Percentiles rank a stretch among this genome's conserved stretches.
These are phyloP conservation scores for Sycophaga agraensis DNA, from an alignment of 1,140 invertebrate species.

Conservation along the genomic window DNA sequence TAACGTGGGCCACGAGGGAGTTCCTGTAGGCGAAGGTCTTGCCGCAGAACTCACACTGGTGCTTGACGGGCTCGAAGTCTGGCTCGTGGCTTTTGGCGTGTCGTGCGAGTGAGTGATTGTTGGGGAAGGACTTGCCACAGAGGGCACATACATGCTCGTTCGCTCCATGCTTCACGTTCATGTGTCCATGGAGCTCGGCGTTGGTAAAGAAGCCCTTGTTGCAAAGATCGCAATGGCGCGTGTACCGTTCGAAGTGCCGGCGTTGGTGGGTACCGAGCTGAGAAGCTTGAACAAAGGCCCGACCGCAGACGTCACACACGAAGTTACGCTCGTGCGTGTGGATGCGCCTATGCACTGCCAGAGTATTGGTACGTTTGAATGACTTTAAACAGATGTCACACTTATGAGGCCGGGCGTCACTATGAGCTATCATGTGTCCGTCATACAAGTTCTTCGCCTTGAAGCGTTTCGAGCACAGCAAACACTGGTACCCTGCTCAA, in stretches of 20 bases:
- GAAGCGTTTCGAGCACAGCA: slow-evolving; percentile 55
- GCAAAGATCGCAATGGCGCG: slow-evolving; percentile 49
- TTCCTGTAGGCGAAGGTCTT: slow-evolving; percentile 55
- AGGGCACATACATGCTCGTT: slow-evolving; percentile 38
- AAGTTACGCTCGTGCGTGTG: slow-evolving; percentile 47
- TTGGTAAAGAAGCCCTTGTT: slow-evolving; percentile 55
- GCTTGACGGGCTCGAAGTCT: slow-evolving; percentile 45
- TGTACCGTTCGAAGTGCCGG: slow-evolving; percentile 51
- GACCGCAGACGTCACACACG: slow-evolving; percentile 52
- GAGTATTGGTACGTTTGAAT: slow-evolving; percentile 55
- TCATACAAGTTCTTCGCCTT: slow-evolving; percentile 54
- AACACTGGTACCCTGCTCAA: slow-evolving; percentile 47
- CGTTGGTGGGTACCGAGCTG: slow-evolving; percentile 49
- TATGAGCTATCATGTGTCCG: slow-evolving; percentile 55
- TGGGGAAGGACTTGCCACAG: slow-evolving; percentile 37
- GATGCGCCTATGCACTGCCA: slow-evolving; percentile 49
- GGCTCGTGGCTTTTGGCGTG: slow-evolving; percentile 59
- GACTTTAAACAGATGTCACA: slow-evolving; percentile 55
- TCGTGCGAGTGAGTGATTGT: slow-evolving; percentile 34
- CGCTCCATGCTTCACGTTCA: not conserved
- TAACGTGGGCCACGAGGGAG: slow-evolving; percentile 56
- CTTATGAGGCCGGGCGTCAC: slow-evolving; percentile 52
- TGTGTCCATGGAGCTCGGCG: slow-evolving; percentile 39
- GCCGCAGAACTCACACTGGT: slow-evolving; percentile 56
- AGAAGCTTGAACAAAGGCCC: slow-evolving; percentile 49